Conservation (phyloP, 2,113 vertebrate genomes). For the Emydura subglobosa region DNA sequence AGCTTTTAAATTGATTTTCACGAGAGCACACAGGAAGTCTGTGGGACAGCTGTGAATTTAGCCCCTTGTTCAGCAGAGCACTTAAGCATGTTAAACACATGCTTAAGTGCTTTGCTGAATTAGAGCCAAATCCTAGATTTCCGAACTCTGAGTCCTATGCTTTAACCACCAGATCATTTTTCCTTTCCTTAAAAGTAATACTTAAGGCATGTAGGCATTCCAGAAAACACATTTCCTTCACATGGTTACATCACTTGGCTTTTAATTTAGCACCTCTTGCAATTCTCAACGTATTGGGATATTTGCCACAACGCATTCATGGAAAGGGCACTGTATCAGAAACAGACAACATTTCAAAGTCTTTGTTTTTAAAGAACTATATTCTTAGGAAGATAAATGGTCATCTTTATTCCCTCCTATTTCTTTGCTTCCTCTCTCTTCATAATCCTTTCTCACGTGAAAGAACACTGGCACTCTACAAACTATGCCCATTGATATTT, state of each 20-base stretch:
- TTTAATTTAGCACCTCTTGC: not conserved
- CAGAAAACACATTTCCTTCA: not conserved
- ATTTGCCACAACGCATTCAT: not conserved
- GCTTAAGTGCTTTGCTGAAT: not conserved
- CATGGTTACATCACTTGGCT: not conserved
- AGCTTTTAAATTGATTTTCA: not conserved
- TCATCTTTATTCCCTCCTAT: not conserved
- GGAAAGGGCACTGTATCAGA: not conserved
- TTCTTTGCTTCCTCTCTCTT: not conserved
- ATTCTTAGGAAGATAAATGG: not conserved
- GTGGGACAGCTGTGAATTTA: not conserved
- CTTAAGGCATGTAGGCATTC: not conserved
- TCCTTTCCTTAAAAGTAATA: not conserved
- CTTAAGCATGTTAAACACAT: fast-evolving
- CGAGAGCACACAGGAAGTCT: not conserved
- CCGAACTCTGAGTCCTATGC: not conserved
- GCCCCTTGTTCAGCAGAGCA: not conserved
- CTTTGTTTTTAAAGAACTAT: not conserved
- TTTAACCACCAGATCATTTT: not conserved
- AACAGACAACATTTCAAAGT: not conserved
- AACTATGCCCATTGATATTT: not conserved
- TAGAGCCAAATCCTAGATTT: constrained; percentile 5
- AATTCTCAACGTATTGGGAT: not conserved
- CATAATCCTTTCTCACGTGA: not conserved
- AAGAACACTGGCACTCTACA: not conserved